Percentiles rank a stretch among this genome's conserved stretches.
Conservation (phyloP, 37 sponge, comb jelly and placozoan species). For the Geodia barretti region DNA sequence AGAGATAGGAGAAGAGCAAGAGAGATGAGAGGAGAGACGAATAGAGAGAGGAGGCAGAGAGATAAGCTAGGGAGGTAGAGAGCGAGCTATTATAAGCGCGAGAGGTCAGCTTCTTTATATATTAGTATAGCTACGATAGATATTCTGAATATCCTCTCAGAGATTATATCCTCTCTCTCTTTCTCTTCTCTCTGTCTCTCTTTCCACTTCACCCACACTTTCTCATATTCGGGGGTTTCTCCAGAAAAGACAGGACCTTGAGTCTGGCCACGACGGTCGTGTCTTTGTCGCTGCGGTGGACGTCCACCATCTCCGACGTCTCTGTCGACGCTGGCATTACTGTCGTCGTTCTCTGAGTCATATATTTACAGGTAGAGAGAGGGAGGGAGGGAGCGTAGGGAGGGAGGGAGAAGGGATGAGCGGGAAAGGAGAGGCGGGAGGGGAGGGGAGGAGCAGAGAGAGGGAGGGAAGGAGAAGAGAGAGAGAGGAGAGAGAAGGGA, state of each 20-base stretch:
- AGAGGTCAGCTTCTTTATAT: too few species aligned
- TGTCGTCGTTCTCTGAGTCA: constrained; percentile 35
- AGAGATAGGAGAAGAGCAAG: too few species aligned
- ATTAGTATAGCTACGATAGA: too few species aligned
- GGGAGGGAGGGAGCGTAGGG: background rate
- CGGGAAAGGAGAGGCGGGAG: background rate
- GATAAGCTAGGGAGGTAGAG: too few species aligned
- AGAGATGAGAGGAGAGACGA: too few species aligned
- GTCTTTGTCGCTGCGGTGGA: background rate
- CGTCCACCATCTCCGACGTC: constrained; percentile 5
- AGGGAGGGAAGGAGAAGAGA: background rate
- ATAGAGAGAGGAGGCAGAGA: too few species aligned
- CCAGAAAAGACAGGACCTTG: constrained; percentile 33
- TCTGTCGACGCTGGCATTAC: constrained; percentile 35
- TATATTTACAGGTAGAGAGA: background rate
- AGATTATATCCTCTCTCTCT: too few species aligned
- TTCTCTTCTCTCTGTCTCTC: too few species aligned
- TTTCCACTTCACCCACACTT: constrained; percentile 80
- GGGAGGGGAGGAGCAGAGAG: background rate
- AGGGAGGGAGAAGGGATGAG: background rate
- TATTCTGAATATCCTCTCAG: too few species aligned
- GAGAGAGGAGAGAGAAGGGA: background rate
- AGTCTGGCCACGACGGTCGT: constrained; percentile 14
- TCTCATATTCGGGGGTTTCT: constrained; percentile 50
- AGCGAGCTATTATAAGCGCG: too few species aligned